Evolutionary conservation across 2,888 invertebrate genomes (phyloP).

Genomic region (Marasmarcha lunaedactyla): DNA sequence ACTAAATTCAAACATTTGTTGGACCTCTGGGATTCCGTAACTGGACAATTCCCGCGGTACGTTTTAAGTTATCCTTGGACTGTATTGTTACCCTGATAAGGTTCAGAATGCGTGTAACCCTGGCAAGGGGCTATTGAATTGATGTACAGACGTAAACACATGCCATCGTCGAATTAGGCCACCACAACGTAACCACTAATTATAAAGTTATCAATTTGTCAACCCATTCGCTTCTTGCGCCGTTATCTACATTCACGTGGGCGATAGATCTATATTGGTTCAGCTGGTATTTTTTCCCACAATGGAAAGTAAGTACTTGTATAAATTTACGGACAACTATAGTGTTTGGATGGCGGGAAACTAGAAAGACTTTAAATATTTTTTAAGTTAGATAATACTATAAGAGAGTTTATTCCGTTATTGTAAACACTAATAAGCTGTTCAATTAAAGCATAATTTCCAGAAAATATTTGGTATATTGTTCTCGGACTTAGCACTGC

Average conservation of each 20-base stretch:
- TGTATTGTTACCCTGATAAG: background rate
- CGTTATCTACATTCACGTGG: constrained; percentile 10
- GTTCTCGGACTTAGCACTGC: no score
- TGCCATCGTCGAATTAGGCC: constrained; percentile 41
- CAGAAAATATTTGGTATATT: no score
- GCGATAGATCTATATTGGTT: constrained; percentile 8
- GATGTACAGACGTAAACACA: constrained; percentile 18
- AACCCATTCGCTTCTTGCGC: constrained; percentile 31
- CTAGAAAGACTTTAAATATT: no score
- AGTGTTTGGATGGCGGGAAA: background rate
- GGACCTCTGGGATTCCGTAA: constrained; percentile 32
- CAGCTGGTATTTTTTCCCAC: constrained; percentile 8
- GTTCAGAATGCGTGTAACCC: no score
- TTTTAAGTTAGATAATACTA: no score
- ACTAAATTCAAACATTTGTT: constrained; percentile 34
- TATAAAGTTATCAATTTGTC: constrained; percentile 45
- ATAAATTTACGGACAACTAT: background rate
- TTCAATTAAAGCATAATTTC: no score
- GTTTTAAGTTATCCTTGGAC: constrained; percentile 3
- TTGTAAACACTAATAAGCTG: no score
- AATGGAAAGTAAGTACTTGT: background rate
- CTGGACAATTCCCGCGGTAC: constrained; percentile 36
- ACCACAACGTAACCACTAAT: constrained; percentile 43
- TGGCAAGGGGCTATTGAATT: no score
- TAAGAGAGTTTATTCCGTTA: no score